Base-by-base conservation (phyloP, 2,888 invertebrate genomes). In the Mallateleia sp. region DNA sequence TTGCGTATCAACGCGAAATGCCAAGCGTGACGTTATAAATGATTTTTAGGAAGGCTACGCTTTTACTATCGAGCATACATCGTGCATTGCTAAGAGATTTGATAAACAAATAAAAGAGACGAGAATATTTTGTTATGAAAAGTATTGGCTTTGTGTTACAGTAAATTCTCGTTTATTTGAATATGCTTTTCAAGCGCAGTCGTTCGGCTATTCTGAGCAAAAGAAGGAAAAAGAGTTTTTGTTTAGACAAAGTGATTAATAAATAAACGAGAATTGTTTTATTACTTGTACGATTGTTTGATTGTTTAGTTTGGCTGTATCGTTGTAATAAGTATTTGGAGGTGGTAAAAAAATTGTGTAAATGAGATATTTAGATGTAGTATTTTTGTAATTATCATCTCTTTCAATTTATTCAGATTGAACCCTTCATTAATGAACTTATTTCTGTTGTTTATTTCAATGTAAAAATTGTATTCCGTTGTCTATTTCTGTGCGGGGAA, bases 71-170 rank as follows among this genome's bases (percentile, higher is more conserved):
- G 75, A 69, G 80, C 62, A 77, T 75, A 75, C 58, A 79, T 77
- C 83, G 80, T 85, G 77, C 83, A 83, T 78, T 83, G 78, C 66
- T 74, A 82, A 82, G 38, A 77, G 52, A 78, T 82, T 72, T 22
- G 67, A 66, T 81, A 67, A 84, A 80, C 60, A 75, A 87, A 87
- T 64, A 47, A 45, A 82, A 81, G 74, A 78, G 78, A 82, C 60
- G 67, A 64, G 42, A 54, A 72, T 32, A 45, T 62, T 45, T 14
- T 52, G 38, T 8, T 8, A 8, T 28, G 28, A 28, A 28, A 28
- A 28, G 28, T 28, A 28, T 28, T 28, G 4, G 28, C n/a, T n/a
- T n/a, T n/a, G 22, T 56, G 47, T 72, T 72, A 28, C 66, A 74
- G 38, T 28, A 56, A 64, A 79, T 5, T 64, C 64, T 64, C 56